Conservation (phyloP, 2,888 invertebrate genomes). For the Hedya salicella region DNA sequence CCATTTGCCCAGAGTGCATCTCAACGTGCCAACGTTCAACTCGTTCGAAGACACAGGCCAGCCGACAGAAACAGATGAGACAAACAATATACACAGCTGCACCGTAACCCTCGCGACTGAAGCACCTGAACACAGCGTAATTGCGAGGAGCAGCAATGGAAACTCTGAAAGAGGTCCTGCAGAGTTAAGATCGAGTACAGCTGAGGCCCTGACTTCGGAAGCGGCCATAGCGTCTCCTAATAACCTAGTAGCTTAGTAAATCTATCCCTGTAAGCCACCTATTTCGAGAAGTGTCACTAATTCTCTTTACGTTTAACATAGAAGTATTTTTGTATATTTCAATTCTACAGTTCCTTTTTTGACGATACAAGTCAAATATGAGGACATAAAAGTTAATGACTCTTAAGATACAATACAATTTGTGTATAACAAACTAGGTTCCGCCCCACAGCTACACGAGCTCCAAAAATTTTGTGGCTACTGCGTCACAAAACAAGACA, state of each 20-base stretch:
- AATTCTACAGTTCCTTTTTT: background rate
- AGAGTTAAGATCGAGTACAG: background rate
- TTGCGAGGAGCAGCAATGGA: too few relatives aligned
- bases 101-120: background rate
- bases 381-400: too few relatives aligned
- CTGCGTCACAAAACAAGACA: too few relatives aligned
- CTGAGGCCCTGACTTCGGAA: background rate
- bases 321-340: slow-evolving; percentile 19
- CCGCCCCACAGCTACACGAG: too few relatives aligned
- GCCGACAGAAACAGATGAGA: background rate
- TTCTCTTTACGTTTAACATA: background rate
- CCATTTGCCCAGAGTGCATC: slow-evolving; percentile 57
- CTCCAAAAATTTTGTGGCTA: too few relatives aligned
- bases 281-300: background rate
- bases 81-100: background rate
- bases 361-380: too few relatives aligned
- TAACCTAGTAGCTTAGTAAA: slow-evolving; percentile 13
- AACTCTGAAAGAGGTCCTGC: background rate
- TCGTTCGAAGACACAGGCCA: slow-evolving; percentile 19
- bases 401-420: too few relatives aligned
- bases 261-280: background rate
- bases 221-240: slow-evolving; percentile 1
- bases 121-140: background rate
- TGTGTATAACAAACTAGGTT: too few relatives aligned
- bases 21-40: slow-evolving; percentile 46